Percentiles rank a stretch among this genome's conserved stretches.
Evolutionary conservation across 2,888 invertebrate genomes (phyloP).

Genomic region (Prenolepis imparis): DNA sequence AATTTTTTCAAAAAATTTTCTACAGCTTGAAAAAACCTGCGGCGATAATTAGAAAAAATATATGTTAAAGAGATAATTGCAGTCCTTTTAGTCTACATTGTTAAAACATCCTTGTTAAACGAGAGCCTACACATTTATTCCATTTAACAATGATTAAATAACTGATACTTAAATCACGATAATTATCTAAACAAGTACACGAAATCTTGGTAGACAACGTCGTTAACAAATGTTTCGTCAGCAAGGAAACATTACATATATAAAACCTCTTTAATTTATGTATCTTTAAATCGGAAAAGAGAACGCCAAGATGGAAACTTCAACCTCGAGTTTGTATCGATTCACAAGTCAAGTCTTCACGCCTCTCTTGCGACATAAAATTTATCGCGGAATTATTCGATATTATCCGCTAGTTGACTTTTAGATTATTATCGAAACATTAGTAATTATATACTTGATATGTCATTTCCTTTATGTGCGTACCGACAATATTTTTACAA

Average conservation of each 20-base stretch:
- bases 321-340: not conserved
- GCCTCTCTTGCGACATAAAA: not conserved
- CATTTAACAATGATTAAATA: not conserved
- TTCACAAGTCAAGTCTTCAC: not conserved
- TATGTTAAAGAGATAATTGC: not conserved
- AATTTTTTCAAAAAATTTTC: not conserved
- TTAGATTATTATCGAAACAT: not conserved
- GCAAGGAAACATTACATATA: not conserved
- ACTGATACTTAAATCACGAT: not conserved
- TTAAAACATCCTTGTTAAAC: not conserved
- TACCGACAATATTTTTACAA: not conserved
- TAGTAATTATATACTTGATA: not conserved
- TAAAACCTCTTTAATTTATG: too few species aligned
- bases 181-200: not conserved
- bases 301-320: constrained; percentile 1
- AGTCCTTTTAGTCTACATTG: not conserved
- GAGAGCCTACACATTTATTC: not conserved
- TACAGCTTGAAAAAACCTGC: not conserved
- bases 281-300: not conserved
- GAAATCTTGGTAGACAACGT: not conserved
- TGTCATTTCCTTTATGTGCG: not conserved
- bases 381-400: not conserved
- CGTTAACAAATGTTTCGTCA: not conserved
- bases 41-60: not conserved
- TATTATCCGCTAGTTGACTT: not conserved